Conservation (phyloP, 2,888 invertebrate species). For the Zonitis immaculata region DNA sequence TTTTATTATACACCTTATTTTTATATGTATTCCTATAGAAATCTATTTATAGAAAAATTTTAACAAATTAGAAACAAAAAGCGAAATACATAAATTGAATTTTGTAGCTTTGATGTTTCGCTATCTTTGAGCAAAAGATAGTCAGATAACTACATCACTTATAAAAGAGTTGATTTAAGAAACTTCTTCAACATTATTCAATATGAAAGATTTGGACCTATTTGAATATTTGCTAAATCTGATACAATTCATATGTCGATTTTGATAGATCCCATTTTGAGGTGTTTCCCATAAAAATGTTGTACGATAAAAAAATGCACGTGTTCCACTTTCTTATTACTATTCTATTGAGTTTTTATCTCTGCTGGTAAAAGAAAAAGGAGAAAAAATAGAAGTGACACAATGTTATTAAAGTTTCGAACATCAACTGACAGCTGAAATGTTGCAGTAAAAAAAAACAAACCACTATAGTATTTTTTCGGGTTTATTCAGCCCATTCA, state of each 20-base stretch:
- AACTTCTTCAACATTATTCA: no score
- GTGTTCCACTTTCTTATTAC: not conserved
- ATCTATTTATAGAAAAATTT: not conserved
- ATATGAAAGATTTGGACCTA: no score
- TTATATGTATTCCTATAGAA: no score
- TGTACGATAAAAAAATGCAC: not conserved
- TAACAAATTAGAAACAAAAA: constrained; percentile 18
- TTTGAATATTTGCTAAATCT: no score
- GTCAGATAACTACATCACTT: constrained; percentile 12
- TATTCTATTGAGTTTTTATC: not conserved
- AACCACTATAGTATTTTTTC: constrained; percentile 2
- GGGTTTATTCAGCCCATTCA: constrained; percentile 7
- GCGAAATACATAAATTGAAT: constrained; percentile 15
- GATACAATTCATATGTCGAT: no score
- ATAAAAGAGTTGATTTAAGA: constrained; percentile 14
- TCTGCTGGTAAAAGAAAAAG: not conserved
- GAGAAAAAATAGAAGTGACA: not conserved
- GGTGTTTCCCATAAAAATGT: no score
- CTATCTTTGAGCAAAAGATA: constrained; percentile 14
- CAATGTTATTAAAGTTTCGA: not conserved
- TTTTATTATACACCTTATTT: no score
- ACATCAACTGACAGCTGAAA: not conserved
- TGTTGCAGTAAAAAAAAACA: constrained; percentile 2
- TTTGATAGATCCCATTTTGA: no score
- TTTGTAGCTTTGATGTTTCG: constrained; percentile 14